These are phyloP conservation scores for Theonella swinhoei DNA, from an alignment of 37 sponge, comb jelly and placozoan genomes.

Conservation along the genomic window DNA sequence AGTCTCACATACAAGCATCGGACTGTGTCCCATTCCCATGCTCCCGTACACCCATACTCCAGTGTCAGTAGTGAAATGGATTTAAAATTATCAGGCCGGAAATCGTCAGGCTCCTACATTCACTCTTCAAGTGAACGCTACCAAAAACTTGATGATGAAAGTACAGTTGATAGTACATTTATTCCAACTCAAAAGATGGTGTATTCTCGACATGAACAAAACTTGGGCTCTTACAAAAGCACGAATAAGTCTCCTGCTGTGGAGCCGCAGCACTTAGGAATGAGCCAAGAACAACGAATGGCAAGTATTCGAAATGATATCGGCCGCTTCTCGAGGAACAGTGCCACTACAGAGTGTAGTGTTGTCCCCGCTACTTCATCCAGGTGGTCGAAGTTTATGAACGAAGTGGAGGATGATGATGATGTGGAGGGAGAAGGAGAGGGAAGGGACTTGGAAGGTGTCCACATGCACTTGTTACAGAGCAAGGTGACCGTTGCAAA, in stretches of 20 bases:
- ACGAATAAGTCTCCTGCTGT: neutral
- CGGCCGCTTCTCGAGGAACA: neutral
- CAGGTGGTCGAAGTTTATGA: constrained; percentile 44
- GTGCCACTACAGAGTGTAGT: neutral
- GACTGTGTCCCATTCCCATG: neutral
- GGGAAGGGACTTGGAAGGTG: too few relatives aligned
- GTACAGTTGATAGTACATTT: neutral
- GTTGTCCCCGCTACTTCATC: constrained; percentile 7
- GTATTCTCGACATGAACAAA: neutral
- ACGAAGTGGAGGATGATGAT: constrained; percentile 8
- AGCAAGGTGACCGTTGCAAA: neutral
- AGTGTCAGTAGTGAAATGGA: constrained; percentile 34
- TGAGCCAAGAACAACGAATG: constrained; percentile 26
- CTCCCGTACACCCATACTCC: constrained; percentile 15
- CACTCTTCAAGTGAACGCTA: constrained; percentile 9
- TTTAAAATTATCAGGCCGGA: neutral
- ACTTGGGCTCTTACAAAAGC: neutral
- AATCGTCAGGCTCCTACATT: neutral
- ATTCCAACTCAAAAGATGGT: too few relatives aligned
- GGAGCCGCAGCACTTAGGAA: neutral
- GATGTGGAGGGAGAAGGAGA: constrained; percentile 14
- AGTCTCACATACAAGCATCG: neutral
- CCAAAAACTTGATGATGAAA: constrained; percentile 22
- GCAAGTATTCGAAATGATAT: constrained; percentile 24
- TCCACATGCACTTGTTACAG: neutral